phyloP scores from a whole-genome alignment of 2,888 invertebrate genomes.

The Heliconius ethilla region DNA sequence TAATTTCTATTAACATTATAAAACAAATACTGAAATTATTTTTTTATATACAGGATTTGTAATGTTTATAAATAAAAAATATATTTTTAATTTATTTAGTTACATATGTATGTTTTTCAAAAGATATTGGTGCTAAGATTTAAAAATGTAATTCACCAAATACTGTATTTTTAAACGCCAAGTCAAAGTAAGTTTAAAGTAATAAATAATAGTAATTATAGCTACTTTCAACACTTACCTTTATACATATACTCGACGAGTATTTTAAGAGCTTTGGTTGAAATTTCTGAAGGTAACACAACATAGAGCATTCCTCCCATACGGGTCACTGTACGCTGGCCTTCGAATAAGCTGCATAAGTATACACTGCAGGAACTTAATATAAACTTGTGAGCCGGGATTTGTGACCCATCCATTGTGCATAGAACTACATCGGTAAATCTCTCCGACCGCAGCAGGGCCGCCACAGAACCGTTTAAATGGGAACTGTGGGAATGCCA shows the following conservation, averaged over 20 bases:
- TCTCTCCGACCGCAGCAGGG: constrained; percentile 88
- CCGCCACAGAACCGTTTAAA: constrained; percentile 90
- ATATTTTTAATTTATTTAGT: too few species aligned
- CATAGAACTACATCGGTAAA: constrained; percentile 92
- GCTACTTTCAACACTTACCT: constrained; percentile 36
- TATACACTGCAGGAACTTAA: constrained; percentile 89
- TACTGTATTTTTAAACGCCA: too few species aligned
- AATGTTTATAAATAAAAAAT: too few species aligned
- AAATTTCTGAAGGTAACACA: constrained; percentile 91
- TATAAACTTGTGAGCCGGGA: constrained; percentile 92
- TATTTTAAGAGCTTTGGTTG: constrained; percentile 89
- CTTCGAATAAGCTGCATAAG: constrained; percentile 72
- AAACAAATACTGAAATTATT: too few species aligned
- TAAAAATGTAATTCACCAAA: too few species aligned
- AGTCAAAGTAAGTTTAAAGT: neutral
- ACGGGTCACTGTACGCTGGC: constrained; percentile 71
- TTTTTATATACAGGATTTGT: too few species aligned
- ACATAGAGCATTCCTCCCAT: constrained; percentile 84
- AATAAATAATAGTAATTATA: neutral
- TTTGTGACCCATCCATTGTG: constrained; percentile 89
- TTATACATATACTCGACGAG: constrained; percentile 94
- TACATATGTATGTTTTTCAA: too few species aligned
- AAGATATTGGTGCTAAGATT: too few species aligned
- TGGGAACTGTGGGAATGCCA: constrained; percentile 94
- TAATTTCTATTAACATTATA: neutral